These are phyloP conservation scores for Epinephelus moara DNA, from an alignment of 2,113 vertebrate species.

Conservation along the genomic window DNA sequence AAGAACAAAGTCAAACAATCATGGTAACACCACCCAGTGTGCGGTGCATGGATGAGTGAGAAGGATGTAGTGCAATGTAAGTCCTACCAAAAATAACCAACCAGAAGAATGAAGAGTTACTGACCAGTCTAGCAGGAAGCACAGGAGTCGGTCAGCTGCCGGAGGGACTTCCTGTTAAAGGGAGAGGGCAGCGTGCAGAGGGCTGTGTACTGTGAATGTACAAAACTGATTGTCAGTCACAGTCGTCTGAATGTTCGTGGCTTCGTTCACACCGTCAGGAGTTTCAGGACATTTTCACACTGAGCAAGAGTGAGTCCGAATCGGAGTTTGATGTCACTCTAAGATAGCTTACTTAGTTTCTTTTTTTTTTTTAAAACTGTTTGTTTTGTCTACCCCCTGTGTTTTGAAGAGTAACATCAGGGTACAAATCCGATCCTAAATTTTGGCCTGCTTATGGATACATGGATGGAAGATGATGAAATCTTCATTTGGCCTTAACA, in stretches of 20 bases:
- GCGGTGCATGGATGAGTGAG: neutral
- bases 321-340: neutral
- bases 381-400: neutral
- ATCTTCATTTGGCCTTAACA: too few relatives aligned
- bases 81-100: constrained; percentile 57
- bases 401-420: neutral
- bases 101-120: constrained; percentile 12
- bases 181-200: neutral
- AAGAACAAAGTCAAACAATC: constrained; percentile 31
- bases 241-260: constrained; percentile 28
- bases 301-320: constrained; percentile 10
- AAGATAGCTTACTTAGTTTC: neutral
- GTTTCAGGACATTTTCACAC: constrained; percentile 31
- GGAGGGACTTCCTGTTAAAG: constrained; percentile 16
- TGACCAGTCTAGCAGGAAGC: constrained; percentile 6
- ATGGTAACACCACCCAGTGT: constrained; percentile 10
- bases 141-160: constrained; percentile 7
- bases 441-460: too few relatives aligned
- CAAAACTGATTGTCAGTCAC: constrained; percentile 27
- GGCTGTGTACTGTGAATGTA: constrained; percentile 55
- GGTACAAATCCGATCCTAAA: too few relatives aligned
- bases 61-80: constrained; percentile 22
- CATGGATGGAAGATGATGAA: too few relatives aligned
- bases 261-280: constrained; percentile 18
- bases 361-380: neutral